phyloP scores from a whole-genome alignment of 2,888 invertebrate species.

The Drosophila nigritarsus region DNA sequence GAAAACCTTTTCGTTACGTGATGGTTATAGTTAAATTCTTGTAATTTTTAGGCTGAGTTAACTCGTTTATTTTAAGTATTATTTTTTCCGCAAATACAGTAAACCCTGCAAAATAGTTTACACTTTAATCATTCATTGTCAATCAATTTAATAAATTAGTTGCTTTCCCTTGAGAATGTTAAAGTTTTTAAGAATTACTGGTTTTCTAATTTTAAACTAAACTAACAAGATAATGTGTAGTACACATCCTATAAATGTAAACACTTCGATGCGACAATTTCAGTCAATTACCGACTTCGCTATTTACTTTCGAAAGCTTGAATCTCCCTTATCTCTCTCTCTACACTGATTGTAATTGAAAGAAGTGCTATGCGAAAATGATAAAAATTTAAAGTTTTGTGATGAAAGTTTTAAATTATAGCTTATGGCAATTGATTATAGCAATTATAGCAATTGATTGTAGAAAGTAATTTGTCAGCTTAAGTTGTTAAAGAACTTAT shows the following conservation, averaged over 20 bases:
- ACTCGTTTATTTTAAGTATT: background rate
- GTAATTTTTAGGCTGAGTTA: background rate
- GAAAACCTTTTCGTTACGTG: background rate
- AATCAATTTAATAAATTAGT: background rate
- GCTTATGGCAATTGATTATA: conserved; percentile 15
- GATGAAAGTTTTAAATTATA: conserved; percentile 32
- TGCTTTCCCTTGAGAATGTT: background rate
- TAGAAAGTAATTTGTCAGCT: conserved; percentile 5
- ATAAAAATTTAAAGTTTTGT: conserved; percentile 27
- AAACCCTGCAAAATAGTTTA: too few relatives aligned
- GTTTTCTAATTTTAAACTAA: background rate
- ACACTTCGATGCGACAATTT: background rate
- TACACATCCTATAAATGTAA: conserved; percentile 1
- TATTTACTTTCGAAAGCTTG: background rate
- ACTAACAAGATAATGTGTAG: background rate
- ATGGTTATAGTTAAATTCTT: background rate
- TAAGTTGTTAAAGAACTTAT: background rate
- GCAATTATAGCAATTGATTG: conserved; percentile 13
- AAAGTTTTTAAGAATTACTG: background rate
- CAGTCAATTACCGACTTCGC: background rate
- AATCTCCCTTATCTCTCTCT: conserved; percentile 21
- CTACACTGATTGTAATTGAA: background rate
- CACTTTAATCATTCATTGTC: background rate
- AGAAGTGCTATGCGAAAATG: conserved; percentile 12
- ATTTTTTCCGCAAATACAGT: background rate